Percentiles rank a stretch among this genome's conserved stretches.
These are phyloP conservation scores for Tragulus kanchil DNA, from an alignment of 2,113 vertebrate species.

Conservation along the genomic window DNA sequence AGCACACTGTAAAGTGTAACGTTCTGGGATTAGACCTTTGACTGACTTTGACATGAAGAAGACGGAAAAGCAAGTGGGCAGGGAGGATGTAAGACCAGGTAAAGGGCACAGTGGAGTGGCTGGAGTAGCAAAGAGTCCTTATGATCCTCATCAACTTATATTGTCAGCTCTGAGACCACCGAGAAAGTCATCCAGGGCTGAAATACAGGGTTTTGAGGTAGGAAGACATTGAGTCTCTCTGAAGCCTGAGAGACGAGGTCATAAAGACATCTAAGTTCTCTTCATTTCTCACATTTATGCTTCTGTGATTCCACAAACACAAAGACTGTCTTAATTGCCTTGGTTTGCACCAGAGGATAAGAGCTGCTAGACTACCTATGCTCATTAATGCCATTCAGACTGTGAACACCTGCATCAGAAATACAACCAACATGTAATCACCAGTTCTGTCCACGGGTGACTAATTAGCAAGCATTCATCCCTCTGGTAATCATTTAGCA, in stretches of 20 bases:
- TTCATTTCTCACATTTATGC: not conserved
- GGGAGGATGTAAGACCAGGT: not conserved
- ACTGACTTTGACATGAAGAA: not conserved
- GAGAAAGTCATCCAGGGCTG: not conserved
- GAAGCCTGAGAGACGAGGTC: not conserved
- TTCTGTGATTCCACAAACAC: not conserved
- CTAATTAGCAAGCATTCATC: slow-evolving; percentile 40
- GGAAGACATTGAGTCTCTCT: not conserved
- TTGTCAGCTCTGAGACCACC: not conserved
- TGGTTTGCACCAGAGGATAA: slow-evolving; percentile 30
- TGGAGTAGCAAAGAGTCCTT: not conserved
- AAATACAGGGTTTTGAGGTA: not conserved
- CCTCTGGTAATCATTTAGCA: not conserved
- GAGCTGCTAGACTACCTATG: not conserved
- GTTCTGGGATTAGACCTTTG: not conserved
- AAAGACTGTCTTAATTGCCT: slow-evolving; percentile 30
- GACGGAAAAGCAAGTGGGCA: not conserved
- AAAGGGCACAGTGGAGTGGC: not conserved
- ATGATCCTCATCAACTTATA: not conserved
- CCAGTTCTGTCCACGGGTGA: not conserved
- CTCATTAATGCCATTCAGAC: slow-evolving; percentile 53
- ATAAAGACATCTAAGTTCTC: not conserved
- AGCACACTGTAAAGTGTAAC: not conserved
- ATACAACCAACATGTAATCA: not conserved
- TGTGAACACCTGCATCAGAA: slow-evolving; percentile 55